phyloP scores from a whole-genome alignment of 2,888 invertebrate genomes.

The Nephrocerus scutellatus region DNA sequence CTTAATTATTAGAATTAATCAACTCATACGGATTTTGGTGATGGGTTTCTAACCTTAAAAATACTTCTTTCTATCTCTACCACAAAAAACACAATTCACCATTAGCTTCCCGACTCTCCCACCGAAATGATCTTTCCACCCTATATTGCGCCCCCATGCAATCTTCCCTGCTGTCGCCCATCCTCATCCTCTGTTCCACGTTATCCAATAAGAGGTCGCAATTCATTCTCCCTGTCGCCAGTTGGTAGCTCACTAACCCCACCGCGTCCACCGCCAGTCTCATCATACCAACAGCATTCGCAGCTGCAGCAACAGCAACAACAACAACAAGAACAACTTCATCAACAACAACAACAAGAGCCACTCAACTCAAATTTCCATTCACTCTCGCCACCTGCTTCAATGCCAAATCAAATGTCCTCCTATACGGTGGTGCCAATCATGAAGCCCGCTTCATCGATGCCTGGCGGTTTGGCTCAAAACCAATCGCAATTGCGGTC shows the following conservation, averaged over 20 bases:
- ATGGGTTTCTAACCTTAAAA: conserved; percentile 26
- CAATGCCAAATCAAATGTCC: conserved; percentile 26
- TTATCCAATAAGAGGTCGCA: conserved; percentile 27
- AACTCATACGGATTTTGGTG: no score
- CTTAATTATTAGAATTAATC: no score
- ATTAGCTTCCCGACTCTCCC: conserved; percentile 44
- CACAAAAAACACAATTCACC: conserved; percentile 13
- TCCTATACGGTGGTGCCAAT: conserved; percentile 41
- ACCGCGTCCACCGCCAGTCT: conserved; percentile 37
- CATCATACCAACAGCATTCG: conserved; percentile 7
- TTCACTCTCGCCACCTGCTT: conserved; percentile 21
- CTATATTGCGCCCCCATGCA: conserved; percentile 45
- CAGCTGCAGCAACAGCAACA: conserved; percentile 6
- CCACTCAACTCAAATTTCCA: conserved; percentile 21
- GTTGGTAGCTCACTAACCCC: conserved; percentile 31
- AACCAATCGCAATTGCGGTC: conserved; percentile 19
- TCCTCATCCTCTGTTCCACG: conserved; percentile 41
- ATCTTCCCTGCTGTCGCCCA: conserved; percentile 44
- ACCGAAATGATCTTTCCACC: conserved; percentile 47
- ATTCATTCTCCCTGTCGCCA: conserved; percentile 18
- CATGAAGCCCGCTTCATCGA: conserved; percentile 43
- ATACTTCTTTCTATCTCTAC: conserved; percentile 18
- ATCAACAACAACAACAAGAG: conserved; percentile 17
- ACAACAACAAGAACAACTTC: conserved; percentile 10
- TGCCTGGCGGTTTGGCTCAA: conserved; percentile 41